Evolutionary conservation across 2,888 invertebrate species (phyloP), one percentile per base, ranked within the genome.

Genomic region (Epinotia bilunana): DNA sequence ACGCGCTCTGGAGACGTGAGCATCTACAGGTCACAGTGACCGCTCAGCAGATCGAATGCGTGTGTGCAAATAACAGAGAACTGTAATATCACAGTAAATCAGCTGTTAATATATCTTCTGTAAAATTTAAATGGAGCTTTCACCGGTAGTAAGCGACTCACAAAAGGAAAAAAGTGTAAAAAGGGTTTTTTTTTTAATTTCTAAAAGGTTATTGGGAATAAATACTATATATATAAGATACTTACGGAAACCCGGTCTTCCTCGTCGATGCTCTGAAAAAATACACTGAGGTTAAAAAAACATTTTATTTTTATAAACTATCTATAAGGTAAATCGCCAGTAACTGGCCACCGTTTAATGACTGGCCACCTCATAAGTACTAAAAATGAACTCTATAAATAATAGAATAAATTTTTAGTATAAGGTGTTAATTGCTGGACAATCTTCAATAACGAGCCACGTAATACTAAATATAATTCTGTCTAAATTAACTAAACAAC

Each of bases 231-330:
- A n/a, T n/a, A n/a, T 4, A 63, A 63, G 81, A 83, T 89, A 96
- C 96, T 96, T 93, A 97, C 97, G 91, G 96, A 96, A 84, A 95
- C 96, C 86, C 96, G 94, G 89, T 97, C 97, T 87, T 97, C 97
- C 86, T 97, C 97, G 83, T 96, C 96, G 80, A 95, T 93, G 82
- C 95, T 95, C 96, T 96, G 95, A 82, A 90, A 94, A 95, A 88
- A 95, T 90, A 91, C 81, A 77, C 20, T 20, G 9, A 46, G 20
- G 18, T 20, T 11, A 18, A 18, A 18, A 43, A 4, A 63, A 0
- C 9, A 12, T 18, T 28, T 6, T 39, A 39, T 28, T 13, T 12
- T 60, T 16, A 60, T 60, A 60, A 20, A 60, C 9, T 28, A 49
- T 28, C 23, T 3, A n/a, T n/a, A 0, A 2, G 20, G 20, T 20